A percentile compares a stretch with the other conserved stretches of the same genome.
Evolutionary conservation across 1,140 invertebrate genomes (phyloP).

Genomic region (Choristoneura fumiferana): DNA sequence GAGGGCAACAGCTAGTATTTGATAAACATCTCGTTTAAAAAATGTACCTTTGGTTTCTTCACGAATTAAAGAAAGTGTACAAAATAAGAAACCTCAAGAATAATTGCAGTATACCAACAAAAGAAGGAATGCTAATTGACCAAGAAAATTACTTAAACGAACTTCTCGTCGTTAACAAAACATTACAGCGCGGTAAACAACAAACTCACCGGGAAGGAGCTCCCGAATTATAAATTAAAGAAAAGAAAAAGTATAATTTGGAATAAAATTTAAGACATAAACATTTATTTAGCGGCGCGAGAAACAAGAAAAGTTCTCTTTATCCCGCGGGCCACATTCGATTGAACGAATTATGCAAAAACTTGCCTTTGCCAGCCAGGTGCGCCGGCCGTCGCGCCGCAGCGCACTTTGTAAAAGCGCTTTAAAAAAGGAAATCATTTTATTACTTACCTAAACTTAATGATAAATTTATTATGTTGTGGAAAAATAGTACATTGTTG

Average conservation of each 20-base stretch:
- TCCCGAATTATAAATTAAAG: slow-evolving; percentile 14
- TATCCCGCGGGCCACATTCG: slow-evolving; percentile 18
- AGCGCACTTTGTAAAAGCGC: too few species aligned
- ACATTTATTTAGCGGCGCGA: slow-evolving; percentile 21
- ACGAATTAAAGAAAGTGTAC: too few species aligned
- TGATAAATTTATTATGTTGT: too few species aligned
- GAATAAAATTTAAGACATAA: slow-evolving; percentile 20
- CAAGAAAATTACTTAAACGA: slow-evolving; percentile 10
- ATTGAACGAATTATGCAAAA: slow-evolving; percentile 27
- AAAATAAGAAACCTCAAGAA: too few species aligned
- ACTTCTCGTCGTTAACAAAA: slow-evolving; percentile 11
- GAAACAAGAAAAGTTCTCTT: slow-evolving; percentile 17
- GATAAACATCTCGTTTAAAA: too few species aligned
- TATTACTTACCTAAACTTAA: too few species aligned
- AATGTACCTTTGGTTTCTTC: too few species aligned
- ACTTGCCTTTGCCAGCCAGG: slow-evolving; percentile 13
- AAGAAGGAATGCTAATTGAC: slow-evolving; percentile 9
- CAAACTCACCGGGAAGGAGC: background rate
- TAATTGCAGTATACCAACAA: background rate
- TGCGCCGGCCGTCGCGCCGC: background rate
- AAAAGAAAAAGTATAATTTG: slow-evolving; percentile 17
- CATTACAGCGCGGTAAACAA: slow-evolving; percentile 3
- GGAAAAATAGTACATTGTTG: too few species aligned
- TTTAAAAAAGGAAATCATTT: too few species aligned
- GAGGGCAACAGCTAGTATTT: too few species aligned